These are phyloP conservation scores for Cariama cristata DNA, from an alignment of 2,113 vertebrate genomes.

Conservation along the genomic window DNA sequence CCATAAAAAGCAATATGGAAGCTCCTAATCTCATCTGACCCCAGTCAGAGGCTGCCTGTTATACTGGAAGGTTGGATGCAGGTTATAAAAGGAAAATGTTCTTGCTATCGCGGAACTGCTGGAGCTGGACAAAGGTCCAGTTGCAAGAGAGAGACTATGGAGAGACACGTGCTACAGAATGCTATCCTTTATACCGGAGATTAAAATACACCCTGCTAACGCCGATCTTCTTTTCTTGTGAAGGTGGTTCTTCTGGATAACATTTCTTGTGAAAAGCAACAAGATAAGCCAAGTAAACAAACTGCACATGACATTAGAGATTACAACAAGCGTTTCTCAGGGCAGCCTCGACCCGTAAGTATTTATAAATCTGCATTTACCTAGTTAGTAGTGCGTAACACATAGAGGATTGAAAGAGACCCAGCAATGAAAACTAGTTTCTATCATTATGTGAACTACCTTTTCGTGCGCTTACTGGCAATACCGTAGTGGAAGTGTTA, in stretches of 20 bases:
- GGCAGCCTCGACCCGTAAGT: conserved; percentile 78
- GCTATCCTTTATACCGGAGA: background rate
- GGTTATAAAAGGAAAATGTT: background rate
- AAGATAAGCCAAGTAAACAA: conserved; percentile 43
- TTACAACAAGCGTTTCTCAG: conserved; percentile 87
- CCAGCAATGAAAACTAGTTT: background rate
- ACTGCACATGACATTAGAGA: conserved; percentile 76
- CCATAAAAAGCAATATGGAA: background rate
- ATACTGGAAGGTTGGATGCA: background rate
- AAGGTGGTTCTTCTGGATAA: conserved; percentile 58
- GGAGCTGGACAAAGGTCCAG: background rate
- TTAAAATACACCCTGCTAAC: background rate
- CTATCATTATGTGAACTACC: background rate
- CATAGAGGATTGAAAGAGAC: background rate
- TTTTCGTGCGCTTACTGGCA: background rate
- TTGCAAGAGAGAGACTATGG: background rate
- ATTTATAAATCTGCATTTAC: background rate
- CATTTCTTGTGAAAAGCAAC: conserved; percentile 37
- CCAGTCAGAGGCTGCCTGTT: background rate
- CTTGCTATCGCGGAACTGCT: background rate
- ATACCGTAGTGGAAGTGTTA: background rate
- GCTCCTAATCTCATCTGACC: background rate
- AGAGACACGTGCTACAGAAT: background rate
- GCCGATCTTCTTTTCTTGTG: background rate
- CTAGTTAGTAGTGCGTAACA: background rate